A percentile compares a stretch with the other conserved stretches of the same genome.
Evolutionary conservation across 2,113 vertebrate species (phyloP).

Genomic region (Hypocryptadius cinnamomeus): DNA sequence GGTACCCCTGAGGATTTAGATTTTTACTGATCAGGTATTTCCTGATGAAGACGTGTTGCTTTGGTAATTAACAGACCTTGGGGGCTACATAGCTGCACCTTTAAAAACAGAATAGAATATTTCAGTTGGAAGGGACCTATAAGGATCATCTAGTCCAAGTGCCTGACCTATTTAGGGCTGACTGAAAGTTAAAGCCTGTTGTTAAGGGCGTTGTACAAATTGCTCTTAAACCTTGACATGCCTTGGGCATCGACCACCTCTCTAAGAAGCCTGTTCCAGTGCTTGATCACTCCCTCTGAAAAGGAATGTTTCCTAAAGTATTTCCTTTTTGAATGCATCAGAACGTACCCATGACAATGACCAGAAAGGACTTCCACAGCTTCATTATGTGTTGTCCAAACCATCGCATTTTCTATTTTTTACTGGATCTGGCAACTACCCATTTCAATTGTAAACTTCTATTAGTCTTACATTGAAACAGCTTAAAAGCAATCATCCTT

Average conservation of each 20-base stretch:
- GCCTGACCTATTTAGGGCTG: not conserved
- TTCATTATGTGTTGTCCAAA: not conserved
- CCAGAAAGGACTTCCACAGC: not conserved
- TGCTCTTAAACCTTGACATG: accelerated
- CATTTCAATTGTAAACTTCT: not conserved
- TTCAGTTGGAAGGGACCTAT: not conserved
- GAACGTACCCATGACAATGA: not conserved
- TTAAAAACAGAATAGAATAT: not conserved
- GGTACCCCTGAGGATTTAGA: not conserved
- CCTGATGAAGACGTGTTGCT: not conserved
- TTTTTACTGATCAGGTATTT: not conserved
- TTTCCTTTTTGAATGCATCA: not conserved
- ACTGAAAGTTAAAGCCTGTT: not conserved
- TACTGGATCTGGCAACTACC: not conserved
- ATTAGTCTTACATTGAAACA: not conserved
- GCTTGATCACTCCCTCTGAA: not conserved
- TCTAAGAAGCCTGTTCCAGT: not conserved
- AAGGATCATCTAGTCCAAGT: not conserved
- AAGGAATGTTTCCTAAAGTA: not conserved
- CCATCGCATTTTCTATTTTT: not conserved
- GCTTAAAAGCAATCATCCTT: not conserved
- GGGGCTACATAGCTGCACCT: not conserved
- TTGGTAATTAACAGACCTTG: not conserved
- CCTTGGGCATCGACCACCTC: accelerated
- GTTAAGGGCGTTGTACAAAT: not conserved